Evolutionary conservation across 2,797 vertebrate genomes (phyloP), one percentile per base, ranked within the genome.

Genomic region (Peromyscus aztecus): DNA sequence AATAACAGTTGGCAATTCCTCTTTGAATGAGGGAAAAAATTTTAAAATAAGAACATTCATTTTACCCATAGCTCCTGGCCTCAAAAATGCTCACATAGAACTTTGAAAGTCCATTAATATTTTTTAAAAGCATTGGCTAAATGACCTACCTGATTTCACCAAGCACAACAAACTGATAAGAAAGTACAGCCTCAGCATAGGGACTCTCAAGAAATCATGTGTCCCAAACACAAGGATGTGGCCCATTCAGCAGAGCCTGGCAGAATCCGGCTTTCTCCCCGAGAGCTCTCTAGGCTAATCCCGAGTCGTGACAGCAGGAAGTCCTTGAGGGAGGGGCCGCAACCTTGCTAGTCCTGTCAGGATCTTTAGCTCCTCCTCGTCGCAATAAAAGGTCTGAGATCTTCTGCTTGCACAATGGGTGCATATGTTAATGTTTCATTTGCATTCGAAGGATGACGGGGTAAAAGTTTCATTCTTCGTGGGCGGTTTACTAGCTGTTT

Each of bases 261-360:
- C 3, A 16, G 59, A 31, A n/a, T 31, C 52, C 16, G 77, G 61
- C 78, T 81, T 95, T 34, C 96, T 96, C 65, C 8, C 43, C 2
- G 85, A 0, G 55, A 88, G 94, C 67, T 94, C 49, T 4, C 49
- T 89, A 0, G 63, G 57, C 87, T 90, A 75, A 84, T 3, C 43
- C 83, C 43, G 43, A 98, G 98, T 98, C 97, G 97, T 97, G 97
- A 97, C 97, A 97, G 86, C 95, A 98, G 98, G 98, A 99, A 98
- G 98, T 97, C 97, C 88, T 86, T 10, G 3, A 87, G 88, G 78
- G 92, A 96, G 96, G 67, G 86, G 96, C 94, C 76, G 84, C 89
- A 96, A 97, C 95, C 87, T 69, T 94, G 92, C 95, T 93, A 76
- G 55, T 95, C 96, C 96, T 84, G 87, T 92, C 97, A 95, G 92